Evolutionary conservation across 1,140 invertebrate genomes (phyloP).

Genomic region (Trichogramma pretiosum): DNA sequence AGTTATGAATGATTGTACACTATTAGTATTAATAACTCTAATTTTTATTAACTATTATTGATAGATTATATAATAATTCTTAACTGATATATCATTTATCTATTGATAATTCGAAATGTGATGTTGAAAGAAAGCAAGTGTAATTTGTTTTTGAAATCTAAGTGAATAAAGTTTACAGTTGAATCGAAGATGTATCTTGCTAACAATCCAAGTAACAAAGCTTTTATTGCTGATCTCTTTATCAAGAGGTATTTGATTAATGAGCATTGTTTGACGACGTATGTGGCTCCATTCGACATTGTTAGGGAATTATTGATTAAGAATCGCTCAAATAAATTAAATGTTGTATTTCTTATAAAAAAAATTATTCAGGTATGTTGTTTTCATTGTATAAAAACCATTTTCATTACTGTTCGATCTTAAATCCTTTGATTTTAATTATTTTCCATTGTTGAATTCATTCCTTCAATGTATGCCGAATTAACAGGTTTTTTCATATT

Average conservation of each 20-base stretch:
- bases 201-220: conserved; percentile 13
- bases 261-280: too few species aligned
- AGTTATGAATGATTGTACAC: conserved; percentile 44
- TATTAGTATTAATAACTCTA: conserved; percentile 47
- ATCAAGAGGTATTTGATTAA: too few species aligned
- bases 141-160: conserved; percentile 40
- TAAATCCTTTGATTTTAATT: background rate
- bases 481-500: background rate
- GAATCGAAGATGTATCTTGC: conserved; percentile 25
- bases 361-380: conserved; percentile 11
- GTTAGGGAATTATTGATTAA: conserved; percentile 43
- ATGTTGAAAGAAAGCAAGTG: conserved; percentile 37
- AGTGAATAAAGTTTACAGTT: conserved; percentile 41
- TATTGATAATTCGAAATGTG: conserved; percentile 44
- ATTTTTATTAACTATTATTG: conserved; percentile 37
- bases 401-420: too few species aligned
- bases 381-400: too few species aligned
- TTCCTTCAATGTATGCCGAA: too few species aligned
- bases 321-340: conserved; percentile 41
- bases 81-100: conserved; percentile 44
- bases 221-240: too few species aligned
- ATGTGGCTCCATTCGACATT: conserved; percentile 33
- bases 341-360: conserved; percentile 45
- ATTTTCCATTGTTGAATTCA: too few species aligned
- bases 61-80: conserved; percentile 37